Conservation (phyloP, 2,888 invertebrate genomes). For the Athrips mouffetella region DNA sequence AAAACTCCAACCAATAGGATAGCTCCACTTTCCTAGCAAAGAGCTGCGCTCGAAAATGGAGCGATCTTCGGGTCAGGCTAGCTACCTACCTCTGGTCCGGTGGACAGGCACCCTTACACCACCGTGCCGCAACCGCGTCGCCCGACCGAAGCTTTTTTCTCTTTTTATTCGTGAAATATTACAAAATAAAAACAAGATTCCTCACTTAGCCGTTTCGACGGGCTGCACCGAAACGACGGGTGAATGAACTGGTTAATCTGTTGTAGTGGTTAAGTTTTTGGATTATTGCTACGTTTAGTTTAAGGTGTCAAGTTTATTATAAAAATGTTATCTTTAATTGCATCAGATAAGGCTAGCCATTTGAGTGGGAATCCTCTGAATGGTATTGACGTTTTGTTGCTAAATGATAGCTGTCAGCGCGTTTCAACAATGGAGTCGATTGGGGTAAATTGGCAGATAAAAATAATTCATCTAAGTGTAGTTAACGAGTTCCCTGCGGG, state of each 20-base stretch:
- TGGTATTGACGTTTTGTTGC: conserved; percentile 34
- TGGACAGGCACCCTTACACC: too few relatives aligned
- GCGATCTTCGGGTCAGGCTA: too few relatives aligned
- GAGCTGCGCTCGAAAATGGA: too few relatives aligned
- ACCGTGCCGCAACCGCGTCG: conserved; percentile 11
- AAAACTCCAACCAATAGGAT: too few relatives aligned
- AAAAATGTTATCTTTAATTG: neutral
- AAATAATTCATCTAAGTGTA: conserved; percentile 69
- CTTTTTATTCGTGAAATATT: conserved; percentile 45
- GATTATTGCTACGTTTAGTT: too few relatives aligned
- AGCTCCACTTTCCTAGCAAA: too few relatives aligned
- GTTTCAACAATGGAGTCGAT: conserved; percentile 58
- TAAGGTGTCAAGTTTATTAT: too few relatives aligned
- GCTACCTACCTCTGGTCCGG: too few relatives aligned
- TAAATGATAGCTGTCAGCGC: conserved; percentile 58
- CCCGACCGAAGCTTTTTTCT: too few relatives aligned
- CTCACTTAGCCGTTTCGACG: conserved; percentile 44
- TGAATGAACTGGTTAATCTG: conserved; percentile 31
- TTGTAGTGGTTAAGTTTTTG: conserved; percentile 10
- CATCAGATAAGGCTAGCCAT: neutral
- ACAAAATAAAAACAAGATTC: conserved; percentile 52
- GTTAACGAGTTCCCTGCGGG: conserved; percentile 68
- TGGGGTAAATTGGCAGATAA: conserved; percentile 75
- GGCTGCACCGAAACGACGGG: conserved; percentile 30
- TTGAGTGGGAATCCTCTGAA: conserved; percentile 11